Evolutionary conservation across 2,888 invertebrate genomes (phyloP).

Genomic region (Scaptomyza flava): DNA sequence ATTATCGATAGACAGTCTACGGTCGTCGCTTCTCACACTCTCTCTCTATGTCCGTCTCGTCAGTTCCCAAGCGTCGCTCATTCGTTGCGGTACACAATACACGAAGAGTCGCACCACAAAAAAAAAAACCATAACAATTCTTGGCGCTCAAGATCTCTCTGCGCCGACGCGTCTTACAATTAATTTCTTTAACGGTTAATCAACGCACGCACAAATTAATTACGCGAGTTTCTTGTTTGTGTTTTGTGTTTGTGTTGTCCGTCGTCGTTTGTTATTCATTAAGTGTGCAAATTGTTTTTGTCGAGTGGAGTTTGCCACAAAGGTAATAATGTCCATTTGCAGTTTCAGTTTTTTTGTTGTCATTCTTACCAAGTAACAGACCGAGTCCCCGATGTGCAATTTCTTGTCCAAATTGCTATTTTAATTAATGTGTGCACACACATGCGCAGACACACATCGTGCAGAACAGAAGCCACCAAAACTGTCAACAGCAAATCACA

Average conservation of each 20-base stretch:
- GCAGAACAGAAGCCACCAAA: conserved; percentile 45
- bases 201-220: conserved; percentile 33
- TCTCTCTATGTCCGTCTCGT: conserved; percentile 23
- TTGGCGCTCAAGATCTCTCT: conserved; percentile 24
- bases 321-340: conserved; percentile 69
- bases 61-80: conserved; percentile 69
- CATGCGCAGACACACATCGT: background rate
- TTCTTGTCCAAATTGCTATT: conserved; percentile 45
- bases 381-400: conserved; percentile 71
- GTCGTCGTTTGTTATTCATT: conserved; percentile 45
- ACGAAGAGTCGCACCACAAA: conserved; percentile 10
- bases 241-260: background rate
- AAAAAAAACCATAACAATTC: conserved; percentile 22
- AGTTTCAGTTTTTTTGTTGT: conserved; percentile 22
- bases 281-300: conserved; percentile 66
- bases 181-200: conserved; percentile 44
- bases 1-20: conserved; percentile 65
- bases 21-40: conserved; percentile 39
- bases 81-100: conserved; percentile 52
- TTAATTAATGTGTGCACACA: conserved; percentile 63
- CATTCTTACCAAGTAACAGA: background rate
- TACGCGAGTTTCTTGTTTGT: conserved; percentile 1
- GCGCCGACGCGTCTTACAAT: conserved; percentile 42
- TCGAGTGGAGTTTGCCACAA: conserved; percentile 50
- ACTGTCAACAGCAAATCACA: conserved; percentile 39